Percentiles rank a stretch among this genome's conserved stretches.
These are phyloP conservation scores for Sardinella longiceps DNA, from an alignment of 2,797 vertebrate species.

Conservation along the genomic window DNA sequence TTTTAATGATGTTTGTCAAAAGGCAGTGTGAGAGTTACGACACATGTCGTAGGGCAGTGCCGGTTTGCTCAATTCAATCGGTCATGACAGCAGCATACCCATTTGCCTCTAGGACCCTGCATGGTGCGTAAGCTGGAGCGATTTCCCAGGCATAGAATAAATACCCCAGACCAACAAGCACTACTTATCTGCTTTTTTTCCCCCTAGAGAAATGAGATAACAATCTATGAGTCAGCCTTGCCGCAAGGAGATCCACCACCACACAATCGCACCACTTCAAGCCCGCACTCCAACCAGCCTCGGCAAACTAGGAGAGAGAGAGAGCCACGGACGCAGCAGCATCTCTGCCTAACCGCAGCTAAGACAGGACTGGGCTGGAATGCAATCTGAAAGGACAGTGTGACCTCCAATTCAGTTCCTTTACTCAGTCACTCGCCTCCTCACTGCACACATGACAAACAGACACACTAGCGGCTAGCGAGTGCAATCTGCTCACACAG, in stretches of 20 bases:
- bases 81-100: constrained; percentile 29
- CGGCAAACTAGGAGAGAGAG: neutral
- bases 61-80: neutral
- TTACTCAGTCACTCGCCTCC: neutral
- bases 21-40: neutral
- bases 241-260: constrained; percentile 23
- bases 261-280: constrained; percentile 10
- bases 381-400: neutral
- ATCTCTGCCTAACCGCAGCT: neutral
- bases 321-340: neutral
- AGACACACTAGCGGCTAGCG: neutral
- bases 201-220: constrained; percentile 42
- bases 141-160: neutral
- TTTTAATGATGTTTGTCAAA: neutral
- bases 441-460: neutral
- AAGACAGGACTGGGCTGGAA: neutral
- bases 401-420: neutral
- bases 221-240: constrained; percentile 29
- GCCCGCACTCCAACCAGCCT: neutral
- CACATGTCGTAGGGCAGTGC: neutral
- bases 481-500: neutral
- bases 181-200: constrained; percentile 1
- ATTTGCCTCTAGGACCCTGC: neutral
- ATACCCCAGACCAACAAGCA: constrained; percentile 26
- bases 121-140: constrained; percentile 13